Evolutionary conservation across 2,797 vertebrate species (phyloP).

Genomic region (Xerus rutilus): DNA sequence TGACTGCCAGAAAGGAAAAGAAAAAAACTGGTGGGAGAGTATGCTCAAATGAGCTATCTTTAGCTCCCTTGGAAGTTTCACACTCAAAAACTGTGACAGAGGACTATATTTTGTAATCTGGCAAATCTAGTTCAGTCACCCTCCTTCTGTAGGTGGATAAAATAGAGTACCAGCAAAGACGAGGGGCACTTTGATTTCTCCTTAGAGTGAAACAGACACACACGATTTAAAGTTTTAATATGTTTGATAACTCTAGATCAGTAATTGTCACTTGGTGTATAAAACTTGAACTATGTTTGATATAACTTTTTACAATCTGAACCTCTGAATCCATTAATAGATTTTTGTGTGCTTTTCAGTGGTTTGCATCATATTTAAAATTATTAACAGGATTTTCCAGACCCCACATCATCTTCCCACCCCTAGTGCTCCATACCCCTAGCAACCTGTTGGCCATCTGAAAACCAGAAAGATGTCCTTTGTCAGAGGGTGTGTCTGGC

Average conservation of each 20-base stretch:
- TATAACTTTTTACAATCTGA: not conserved
- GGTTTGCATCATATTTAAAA: not conserved
- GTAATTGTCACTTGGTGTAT: not conserved
- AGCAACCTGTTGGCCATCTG: not conserved
- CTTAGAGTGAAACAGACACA: not conserved
- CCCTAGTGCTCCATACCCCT: not conserved
- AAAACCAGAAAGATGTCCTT: not conserved
- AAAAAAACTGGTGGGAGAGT: not conserved
- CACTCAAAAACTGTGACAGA: constrained; percentile 57
- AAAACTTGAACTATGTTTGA: not conserved
- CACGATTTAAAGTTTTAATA: not conserved
- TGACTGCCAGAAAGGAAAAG: constrained; percentile 61
- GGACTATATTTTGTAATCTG: constrained; percentile 49
- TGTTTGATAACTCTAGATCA: not conserved
- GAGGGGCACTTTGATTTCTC: not conserved
- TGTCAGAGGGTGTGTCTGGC: not conserved
- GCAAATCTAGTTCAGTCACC: constrained; percentile 47
- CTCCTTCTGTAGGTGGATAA: not conserved
- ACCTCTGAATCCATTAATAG: not conserved
- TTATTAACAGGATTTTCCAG: not conserved
- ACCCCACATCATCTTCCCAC: not conserved
- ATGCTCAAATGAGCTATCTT: constrained; percentile 43
- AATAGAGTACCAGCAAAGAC: not conserved
- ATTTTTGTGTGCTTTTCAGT: not conserved
- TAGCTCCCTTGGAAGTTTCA: constrained; percentile 54